phyloP scores from a whole-genome alignment of 2,888 invertebrate species.

The Gerris lacustris region DNA sequence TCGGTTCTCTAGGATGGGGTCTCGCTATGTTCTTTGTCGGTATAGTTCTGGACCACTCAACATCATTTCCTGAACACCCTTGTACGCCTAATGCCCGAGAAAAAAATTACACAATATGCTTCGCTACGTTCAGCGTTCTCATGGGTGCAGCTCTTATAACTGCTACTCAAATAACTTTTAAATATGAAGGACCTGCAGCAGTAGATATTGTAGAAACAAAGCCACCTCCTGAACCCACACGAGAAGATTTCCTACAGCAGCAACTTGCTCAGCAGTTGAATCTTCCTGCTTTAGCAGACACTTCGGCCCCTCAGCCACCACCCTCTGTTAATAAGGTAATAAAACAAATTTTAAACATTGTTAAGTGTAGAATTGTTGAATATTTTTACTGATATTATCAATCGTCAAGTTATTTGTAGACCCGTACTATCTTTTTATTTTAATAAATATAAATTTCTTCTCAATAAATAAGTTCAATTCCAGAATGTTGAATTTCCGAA shows the following conservation, averaged over 20 bases:
- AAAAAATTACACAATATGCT: constrained; percentile 97
- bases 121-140: constrained; percentile 87
- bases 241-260: constrained; percentile 69
- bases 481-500: no score
- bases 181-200: constrained; percentile 37
- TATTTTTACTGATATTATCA: constrained; percentile 6
- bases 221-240: constrained; percentile 37
- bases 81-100: constrained; percentile 76
- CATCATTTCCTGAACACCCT: constrained; percentile 85
- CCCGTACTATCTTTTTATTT: no score
- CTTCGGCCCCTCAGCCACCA: constrained; percentile 39
- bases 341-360: background rate
- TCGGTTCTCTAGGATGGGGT: constrained; percentile 95
- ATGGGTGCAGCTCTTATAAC: constrained; percentile 90
- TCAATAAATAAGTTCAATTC: no score
- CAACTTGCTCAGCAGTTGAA: constrained; percentile 72
- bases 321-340: constrained; percentile 33
- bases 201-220: constrained; percentile 41
- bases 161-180: constrained; percentile 70
- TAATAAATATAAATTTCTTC: no score
- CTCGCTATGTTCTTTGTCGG: constrained; percentile 95
- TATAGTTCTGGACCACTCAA: constrained; percentile 93
- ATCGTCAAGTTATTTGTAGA: constrained; percentile 10
- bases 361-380: background rate
- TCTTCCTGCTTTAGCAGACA: constrained; percentile 60